These are phyloP conservation scores for Betta splendens DNA, from an alignment of 2,797 vertebrate genomes.

Conservation along the genomic window DNA sequence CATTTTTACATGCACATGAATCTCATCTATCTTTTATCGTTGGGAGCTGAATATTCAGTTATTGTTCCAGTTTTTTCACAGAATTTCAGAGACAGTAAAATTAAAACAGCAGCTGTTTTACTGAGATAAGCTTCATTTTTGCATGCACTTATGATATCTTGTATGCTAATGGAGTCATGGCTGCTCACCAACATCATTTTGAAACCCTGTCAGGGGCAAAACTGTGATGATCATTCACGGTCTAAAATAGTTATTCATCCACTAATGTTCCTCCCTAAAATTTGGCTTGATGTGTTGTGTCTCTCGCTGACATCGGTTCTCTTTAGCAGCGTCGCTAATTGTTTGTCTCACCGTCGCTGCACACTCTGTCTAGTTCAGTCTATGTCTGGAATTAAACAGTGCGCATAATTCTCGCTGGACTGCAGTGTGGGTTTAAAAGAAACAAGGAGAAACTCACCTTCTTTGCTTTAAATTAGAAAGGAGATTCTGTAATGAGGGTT, in stretches of 20 bases:
- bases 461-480: slow-evolving; percentile 46
- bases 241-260: slow-evolving; percentile 46
- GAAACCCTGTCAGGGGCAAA: slow-evolving; percentile 60
- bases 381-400: slow-evolving; percentile 70
- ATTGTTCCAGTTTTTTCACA: slow-evolving; percentile 23
- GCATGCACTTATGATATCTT: slow-evolving; percentile 43
- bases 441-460: slow-evolving; percentile 27
- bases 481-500: slow-evolving; percentile 64
- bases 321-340: slow-evolving; percentile 63
- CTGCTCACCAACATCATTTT: slow-evolving; percentile 35
- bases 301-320: slow-evolving; percentile 47
- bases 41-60: slow-evolving; percentile 45
- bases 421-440: slow-evolving; percentile 32
- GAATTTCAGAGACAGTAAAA: slow-evolving; percentile 65
- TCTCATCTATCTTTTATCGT: slow-evolving; percentile 47
- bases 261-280: slow-evolving; percentile 37
- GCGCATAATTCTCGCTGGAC: slow-evolving; percentile 57
- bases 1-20: slow-evolving; percentile 26
- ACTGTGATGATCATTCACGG: slow-evolving; percentile 54
- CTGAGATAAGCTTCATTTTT: slow-evolving; percentile 64
- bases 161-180: slow-evolving; percentile 61
- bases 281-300: slow-evolving; percentile 29
- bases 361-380: slow-evolving; percentile 54
- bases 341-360: slow-evolving; percentile 57
- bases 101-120: slow-evolving; percentile 72